Base-by-base conservation (phyloP, 2,113 vertebrate species). In the Corythoichthys intestinalis region DNA sequence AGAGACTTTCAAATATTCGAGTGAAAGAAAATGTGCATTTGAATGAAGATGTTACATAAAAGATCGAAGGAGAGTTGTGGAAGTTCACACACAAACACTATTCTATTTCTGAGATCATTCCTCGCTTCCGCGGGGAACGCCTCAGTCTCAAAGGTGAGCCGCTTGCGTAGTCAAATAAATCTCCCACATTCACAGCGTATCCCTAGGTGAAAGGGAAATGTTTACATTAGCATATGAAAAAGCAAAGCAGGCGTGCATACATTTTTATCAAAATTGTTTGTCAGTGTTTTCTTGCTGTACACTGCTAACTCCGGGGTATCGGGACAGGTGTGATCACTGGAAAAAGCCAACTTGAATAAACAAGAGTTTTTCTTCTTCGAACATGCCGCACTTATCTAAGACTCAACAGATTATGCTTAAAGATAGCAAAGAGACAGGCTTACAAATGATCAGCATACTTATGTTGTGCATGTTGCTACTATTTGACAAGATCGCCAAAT, bases 231-330 rank as follows among this genome's bases (percentile, higher is more conserved):
- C 81, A 84, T 87, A 80, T 88, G 77, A 88, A 85, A 85, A 75
- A 84, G 67, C 37, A 58, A 76, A 54, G 73, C 74, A 53, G 72
- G 81, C 77, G 83, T 85, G 85, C 82, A 82, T 77, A 85, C 67
- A 80, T 83, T 87, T 85, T 77, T 80, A 84, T 90, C 78, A 81
- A 71, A 88, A 86, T 82, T 89, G 89, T 89, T 87, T 83, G 85
- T 76, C 76, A 84, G 78, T 66, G 71, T 75, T 77, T 78, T 75
- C 56, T 73, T 62, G 78, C 78, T 81, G 81, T 84, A 78, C 72
- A 72, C 63, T 52, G 70, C 41, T 67, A 80, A 74, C 74, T 67
- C 76, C 17, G 5, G 47, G 78, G 78, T 57, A 85, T 71, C 39
- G 4, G 41, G 81, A 75, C 74, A 76, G 81, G 57, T 37, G 14